phyloP scores from a whole-genome alignment of 2,888 invertebrate species.

The Megaustenia siamemsis region DNA sequence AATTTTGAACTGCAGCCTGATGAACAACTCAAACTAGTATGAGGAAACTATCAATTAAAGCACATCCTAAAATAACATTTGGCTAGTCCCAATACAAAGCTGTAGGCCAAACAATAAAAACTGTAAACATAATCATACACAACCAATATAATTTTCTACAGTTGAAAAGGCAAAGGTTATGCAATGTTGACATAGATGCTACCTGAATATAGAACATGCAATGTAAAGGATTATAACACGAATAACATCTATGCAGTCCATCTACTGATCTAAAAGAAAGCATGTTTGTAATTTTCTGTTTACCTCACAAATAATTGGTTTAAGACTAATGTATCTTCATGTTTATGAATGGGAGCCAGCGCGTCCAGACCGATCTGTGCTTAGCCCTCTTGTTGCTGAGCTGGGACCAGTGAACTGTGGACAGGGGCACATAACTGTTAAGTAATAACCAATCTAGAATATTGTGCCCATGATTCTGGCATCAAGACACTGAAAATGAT shows the following conservation, averaged over 20 bases:
- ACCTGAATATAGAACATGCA: constrained; percentile 12
- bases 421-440: not conserved
- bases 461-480: not conserved
- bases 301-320: constrained; percentile 49
- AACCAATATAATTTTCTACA: not conserved
- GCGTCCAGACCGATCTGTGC: constrained; percentile 38
- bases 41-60: not conserved
- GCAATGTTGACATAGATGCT: not conserved
- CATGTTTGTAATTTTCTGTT: not conserved
- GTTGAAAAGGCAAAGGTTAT: not conserved
- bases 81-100: not conserved
- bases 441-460: not conserved
- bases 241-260: constrained; percentile 2
- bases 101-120: not conserved
- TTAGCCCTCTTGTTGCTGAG: constrained; percentile 37
- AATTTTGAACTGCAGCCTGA: too few relatives aligned
- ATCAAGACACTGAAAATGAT: not conserved
- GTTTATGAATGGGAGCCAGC: constrained; percentile 47
- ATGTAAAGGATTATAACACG: not conserved
- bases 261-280: not conserved
- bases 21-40: not conserved
- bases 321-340: constrained; percentile 31
- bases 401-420: constrained; percentile 51
- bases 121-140: not conserved
- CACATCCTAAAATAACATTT: not conserved